Evolutionary conservation across 1,140 invertebrate species (phyloP).

Genomic region (Calliopsis andreniformis): DNA sequence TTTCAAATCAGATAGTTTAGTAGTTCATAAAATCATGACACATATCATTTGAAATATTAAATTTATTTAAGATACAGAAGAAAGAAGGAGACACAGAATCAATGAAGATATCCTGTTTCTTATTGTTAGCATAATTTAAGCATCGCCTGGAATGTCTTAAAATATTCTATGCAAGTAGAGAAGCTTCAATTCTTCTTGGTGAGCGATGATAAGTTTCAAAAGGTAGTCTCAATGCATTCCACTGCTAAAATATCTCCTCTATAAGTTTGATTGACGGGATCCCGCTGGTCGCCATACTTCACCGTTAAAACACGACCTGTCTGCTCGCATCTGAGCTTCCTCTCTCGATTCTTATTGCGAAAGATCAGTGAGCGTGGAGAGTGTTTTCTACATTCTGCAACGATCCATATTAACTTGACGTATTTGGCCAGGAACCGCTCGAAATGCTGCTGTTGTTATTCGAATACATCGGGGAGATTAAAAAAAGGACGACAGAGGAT

Average conservation of each 20-base stretch:
- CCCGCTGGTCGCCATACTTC: neutral
- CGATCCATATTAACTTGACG: neutral
- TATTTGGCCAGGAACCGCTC: neutral
- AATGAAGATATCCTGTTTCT: no score
- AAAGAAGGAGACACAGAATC: no score
- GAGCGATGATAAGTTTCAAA: neutral
- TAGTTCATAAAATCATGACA: no score
- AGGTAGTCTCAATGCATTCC: neutral
- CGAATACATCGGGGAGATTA: neutral
- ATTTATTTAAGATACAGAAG: no score
- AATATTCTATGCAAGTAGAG: neutral
- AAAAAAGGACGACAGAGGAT: no score
- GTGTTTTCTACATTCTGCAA: neutral
- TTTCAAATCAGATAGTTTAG: no score
- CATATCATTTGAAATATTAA: no score
- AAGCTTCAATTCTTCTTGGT: neutral
- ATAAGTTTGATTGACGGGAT: constrained; percentile 4
- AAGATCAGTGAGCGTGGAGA: neutral
- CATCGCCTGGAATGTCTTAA: neutral
- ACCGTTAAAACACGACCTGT: neutral
- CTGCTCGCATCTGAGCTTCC: neutral
- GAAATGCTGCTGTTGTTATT: neutral
- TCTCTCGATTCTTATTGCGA: constrained; percentile 5
- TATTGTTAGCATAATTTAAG: no score
- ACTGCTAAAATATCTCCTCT: neutral